A percentile compares a stretch with the other conserved stretches of the same genome.
Evolutionary conservation across 2,888 invertebrate species (phyloP).

Genomic region (Macaria liturata): DNA sequence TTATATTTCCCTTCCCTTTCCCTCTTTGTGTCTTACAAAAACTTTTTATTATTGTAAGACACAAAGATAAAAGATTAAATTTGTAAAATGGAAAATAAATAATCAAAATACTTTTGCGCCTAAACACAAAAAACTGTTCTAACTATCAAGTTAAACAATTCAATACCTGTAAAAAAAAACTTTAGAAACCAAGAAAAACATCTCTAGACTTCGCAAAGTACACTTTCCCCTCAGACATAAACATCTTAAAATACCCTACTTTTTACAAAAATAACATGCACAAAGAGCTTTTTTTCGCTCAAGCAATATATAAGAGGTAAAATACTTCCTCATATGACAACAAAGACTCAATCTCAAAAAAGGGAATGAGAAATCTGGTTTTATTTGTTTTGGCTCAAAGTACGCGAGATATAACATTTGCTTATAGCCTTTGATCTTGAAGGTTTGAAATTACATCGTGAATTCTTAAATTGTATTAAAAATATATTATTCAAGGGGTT

Average conservation of each 20-base stretch:
- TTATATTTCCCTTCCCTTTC: no score
- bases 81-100: no score
- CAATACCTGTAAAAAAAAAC: no score
- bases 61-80: no score
- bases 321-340: conserved; percentile 11
- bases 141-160: no score
- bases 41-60: no score
- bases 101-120: no score
- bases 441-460: conserved; percentile 1
- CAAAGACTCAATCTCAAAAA: conserved; percentile 27
- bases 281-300: conserved; percentile 10
- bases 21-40: no score
- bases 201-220: neutral
- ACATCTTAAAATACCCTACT: neutral
- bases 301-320: conserved; percentile 9
- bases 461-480: no score
- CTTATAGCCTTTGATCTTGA: conserved; percentile 41
- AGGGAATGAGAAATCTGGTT: conserved; percentile 18
- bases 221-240: no score
- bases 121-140: no score
- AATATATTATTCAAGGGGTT: no score
- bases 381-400: conserved; percentile 20
- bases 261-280: conserved; percentile 6
- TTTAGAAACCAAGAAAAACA: neutral
- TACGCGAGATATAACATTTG: conserved; percentile 23